phyloP scores from a whole-genome alignment of 2,797 vertebrate genomes.

The Argyrosomus regius region DNA sequence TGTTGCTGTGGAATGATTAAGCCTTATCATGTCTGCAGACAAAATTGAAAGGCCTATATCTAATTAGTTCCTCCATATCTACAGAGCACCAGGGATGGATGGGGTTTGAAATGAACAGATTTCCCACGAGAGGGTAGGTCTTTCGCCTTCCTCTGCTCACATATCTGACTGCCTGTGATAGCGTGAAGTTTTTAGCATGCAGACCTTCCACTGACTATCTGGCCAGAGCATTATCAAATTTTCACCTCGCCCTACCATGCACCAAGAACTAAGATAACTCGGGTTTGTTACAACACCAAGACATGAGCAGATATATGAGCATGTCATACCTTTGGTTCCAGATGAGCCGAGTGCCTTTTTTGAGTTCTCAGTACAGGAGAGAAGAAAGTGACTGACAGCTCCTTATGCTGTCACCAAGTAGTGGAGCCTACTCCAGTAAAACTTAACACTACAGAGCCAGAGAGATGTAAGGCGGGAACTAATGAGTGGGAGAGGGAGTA shows the following conservation, averaged over 20 bases:
- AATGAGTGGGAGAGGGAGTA: not conserved
- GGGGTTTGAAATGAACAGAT: slow-evolving; percentile 34
- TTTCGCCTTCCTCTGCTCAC: slow-evolving; percentile 19
- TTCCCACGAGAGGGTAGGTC: slow-evolving; percentile 47
- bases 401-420: slow-evolving; percentile 46
- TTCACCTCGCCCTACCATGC: not conserved
- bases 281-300: not conserved
- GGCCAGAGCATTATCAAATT: slow-evolving; percentile 34
- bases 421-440: slow-evolving; percentile 6
- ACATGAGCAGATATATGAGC: not conserved
- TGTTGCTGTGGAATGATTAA: slow-evolving; percentile 40
- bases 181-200: slow-evolving; percentile 14
- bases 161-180: slow-evolving; percentile 14
- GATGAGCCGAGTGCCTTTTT: slow-evolving; percentile 11
- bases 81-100: slow-evolving; percentile 27
- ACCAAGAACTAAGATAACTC: not conserved
- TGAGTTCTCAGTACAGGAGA: slow-evolving; percentile 1
- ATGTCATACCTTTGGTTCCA: slow-evolving; percentile 63
- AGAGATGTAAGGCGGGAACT: not conserved
- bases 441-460: slow-evolving; percentile 14
- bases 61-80: slow-evolving; percentile 59
- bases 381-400: slow-evolving; percentile 57
- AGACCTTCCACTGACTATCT: slow-evolving; percentile 1
- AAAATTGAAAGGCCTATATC: slow-evolving; percentile 54
- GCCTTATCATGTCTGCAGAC: slow-evolving; percentile 48